Evolutionary conservation across 2,888 invertebrate genomes (phyloP), one percentile per base, ranked within the genome.

Genomic region (Eupithecia subumbrata): DNA sequence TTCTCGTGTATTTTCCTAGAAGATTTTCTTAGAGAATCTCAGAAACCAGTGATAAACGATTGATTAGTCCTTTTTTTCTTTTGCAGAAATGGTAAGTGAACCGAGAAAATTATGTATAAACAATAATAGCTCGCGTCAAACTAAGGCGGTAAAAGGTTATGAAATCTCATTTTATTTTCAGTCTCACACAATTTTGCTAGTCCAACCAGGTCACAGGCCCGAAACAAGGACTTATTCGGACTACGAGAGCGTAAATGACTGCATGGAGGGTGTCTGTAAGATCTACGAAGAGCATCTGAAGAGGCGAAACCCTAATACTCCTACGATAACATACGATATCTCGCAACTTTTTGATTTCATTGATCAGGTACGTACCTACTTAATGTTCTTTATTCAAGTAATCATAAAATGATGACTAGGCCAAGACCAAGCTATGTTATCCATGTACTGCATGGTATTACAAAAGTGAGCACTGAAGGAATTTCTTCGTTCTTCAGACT

Each of bases 261-360:
- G 99, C 88, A 97, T 99, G 97, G 99, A 99, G 95, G 99, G 99
- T 52, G 99, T 99, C 16, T 99, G 99, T 90, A 99, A 99, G 95
- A 99, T 99, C 81, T 99, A 99, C 88, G 99, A 99, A 88, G 99
- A 99, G 87, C 99, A 99, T 91, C 93, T 99, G 82, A 99, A 99
- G 89, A 96, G 98, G 77, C 96, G 98, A 85, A 99, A 99, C 89
- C 99, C 99, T 0, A 97, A 98, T 87, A 98, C 98, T 22, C 98
- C 99, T 0, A 98, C 98, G 2, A 99, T 99, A 79, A 99, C 99
- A 0, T 99, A 99, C 87, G 99, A 99, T 90, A 99, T 99, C 74
- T 98, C 98, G 74, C 99, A 99, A 88, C 95, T 99, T 76, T 99
- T 99, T 90, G 99, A 99, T 90, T 99, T 99, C 89, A 97, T 99